These are phyloP conservation scores for Eristalinus aeneus DNA, from an alignment of 2,888 invertebrate species.

Conservation along the genomic window DNA sequence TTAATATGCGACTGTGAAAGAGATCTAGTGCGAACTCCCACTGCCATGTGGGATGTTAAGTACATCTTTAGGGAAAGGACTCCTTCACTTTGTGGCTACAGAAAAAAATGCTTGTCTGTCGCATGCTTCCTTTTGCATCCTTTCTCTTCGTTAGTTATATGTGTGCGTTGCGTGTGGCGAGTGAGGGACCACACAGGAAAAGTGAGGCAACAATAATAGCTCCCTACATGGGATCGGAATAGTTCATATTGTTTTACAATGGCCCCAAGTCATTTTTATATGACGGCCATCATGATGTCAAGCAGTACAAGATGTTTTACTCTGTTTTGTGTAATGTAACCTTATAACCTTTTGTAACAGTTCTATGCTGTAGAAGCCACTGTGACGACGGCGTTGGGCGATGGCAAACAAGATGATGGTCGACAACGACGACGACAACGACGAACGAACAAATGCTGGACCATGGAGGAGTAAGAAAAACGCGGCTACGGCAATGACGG, in stretches of 20 bases:
- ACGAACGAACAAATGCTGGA: slow-evolving; percentile 9
- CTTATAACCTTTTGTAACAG: slow-evolving; percentile 73
- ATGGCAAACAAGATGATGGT: background rate
- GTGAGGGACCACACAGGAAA: background rate
- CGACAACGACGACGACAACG: background rate
- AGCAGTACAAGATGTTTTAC: slow-evolving; percentile 69
- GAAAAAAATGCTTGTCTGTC: slow-evolving; percentile 17
- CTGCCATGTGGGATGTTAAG: slow-evolving; percentile 11
- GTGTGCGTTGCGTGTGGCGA: background rate
- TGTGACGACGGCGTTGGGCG: slow-evolving; percentile 21
- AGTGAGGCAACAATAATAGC: slow-evolving; percentile 54
- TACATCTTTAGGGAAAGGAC: slow-evolving; percentile 31
- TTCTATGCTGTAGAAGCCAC: slow-evolving; percentile 64
- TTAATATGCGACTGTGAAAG: background rate
- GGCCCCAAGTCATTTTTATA: slow-evolving; percentile 70
- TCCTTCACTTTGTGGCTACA: slow-evolving; percentile 30
- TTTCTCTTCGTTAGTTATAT: slow-evolving; percentile 14
- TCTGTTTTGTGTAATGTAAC: slow-evolving; percentile 71
- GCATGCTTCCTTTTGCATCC: slow-evolving; percentile 12
- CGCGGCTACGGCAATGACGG: slow-evolving; percentile 2
- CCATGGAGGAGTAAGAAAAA: background rate
- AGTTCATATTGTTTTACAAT: slow-evolving; percentile 68
- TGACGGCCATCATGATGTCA: slow-evolving; percentile 67
- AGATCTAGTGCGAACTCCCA: slow-evolving; percentile 1
- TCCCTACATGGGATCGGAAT: slow-evolving; percentile 51